A percentile compares a stretch with the other conserved stretches of the same genome.
phyloP scores from a whole-genome alignment of 2,888 invertebrate genomes.

The Cheilosia pagana region DNA sequence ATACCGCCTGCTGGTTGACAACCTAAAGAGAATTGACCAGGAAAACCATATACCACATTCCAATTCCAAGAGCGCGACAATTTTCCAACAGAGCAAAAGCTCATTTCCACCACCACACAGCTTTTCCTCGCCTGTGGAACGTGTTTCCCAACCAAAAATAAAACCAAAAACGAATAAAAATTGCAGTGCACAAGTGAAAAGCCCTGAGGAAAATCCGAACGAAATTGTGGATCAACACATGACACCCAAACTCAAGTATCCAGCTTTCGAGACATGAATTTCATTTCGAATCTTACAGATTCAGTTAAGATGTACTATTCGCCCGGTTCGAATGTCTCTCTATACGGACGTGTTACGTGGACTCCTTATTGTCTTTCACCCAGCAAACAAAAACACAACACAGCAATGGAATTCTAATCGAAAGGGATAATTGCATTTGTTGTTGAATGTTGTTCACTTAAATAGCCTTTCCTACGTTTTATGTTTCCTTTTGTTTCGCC shows the following conservation, averaged over 20 bases:
- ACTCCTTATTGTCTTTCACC: slow-evolving; percentile 31
- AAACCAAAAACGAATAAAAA: slow-evolving; percentile 5
- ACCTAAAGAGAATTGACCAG: slow-evolving; percentile 18
- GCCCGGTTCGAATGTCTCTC: slow-evolving; percentile 81
- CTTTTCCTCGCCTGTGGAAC: slow-evolving; percentile 61
- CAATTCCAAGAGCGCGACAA: neutral
- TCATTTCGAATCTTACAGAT: slow-evolving; percentile 74
- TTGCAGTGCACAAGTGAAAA: slow-evolving; percentile 45
- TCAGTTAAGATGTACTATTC: slow-evolving; percentile 82
- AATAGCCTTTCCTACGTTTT: slow-evolving; percentile 5
- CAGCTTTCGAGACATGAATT: slow-evolving; percentile 72
- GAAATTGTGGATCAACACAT: slow-evolving; percentile 73
- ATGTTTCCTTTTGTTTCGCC: neutral
- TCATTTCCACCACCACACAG: slow-evolving; percentile 41
- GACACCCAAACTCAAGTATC: slow-evolving; percentile 74
- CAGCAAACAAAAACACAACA: slow-evolving; percentile 33
- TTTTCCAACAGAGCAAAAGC: slow-evolving; percentile 58
- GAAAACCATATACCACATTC: neutral
- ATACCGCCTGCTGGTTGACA: neutral
- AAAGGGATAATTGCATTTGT: slow-evolving; percentile 7
- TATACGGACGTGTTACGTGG: slow-evolving; percentile 76
- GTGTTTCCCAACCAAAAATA: slow-evolving; percentile 40
- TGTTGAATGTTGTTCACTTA: slow-evolving; percentile 42
- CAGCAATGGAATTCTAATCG: slow-evolving; percentile 11
- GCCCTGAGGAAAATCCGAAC: slow-evolving; percentile 53